A percentile compares a stretch with the other conserved stretches of the same genome.
phyloP scores from a whole-genome alignment of 2,888 invertebrate species.

The Seira ritae region DNA sequence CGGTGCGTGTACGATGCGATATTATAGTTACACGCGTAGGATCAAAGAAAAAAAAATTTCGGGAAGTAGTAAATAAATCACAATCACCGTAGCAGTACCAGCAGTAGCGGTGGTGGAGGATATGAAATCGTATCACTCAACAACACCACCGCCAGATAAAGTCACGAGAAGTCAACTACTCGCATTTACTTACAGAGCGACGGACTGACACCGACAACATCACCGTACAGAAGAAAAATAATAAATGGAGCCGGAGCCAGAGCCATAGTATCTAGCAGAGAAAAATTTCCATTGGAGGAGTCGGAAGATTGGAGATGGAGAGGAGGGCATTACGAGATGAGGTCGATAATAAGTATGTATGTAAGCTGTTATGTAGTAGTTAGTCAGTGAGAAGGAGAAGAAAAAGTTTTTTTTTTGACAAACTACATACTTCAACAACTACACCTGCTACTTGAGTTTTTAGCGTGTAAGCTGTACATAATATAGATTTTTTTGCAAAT shows the following conservation, averaged over 20 bases:
- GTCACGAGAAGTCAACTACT: constrained; percentile 32
- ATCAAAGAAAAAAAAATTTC: not conserved
- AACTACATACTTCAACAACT: too few species aligned
- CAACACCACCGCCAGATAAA: constrained; percentile 46
- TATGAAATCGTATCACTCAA: constrained; percentile 55
- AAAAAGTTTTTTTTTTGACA: constrained; percentile 25
- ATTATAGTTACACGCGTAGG: too few species aligned
- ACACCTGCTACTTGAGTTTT: not conserved
- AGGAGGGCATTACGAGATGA: too few species aligned
- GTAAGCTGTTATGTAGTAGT: too few species aligned
- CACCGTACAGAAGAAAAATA: too few species aligned
- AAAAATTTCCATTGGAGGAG: not conserved
- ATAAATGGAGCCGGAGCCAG: too few species aligned
- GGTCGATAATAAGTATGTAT: too few species aligned
- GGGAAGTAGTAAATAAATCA: constrained; percentile 60
- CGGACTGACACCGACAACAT: too few species aligned
- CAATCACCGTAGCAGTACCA: constrained; percentile 55
- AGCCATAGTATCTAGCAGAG: not conserved
- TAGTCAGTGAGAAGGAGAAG: not conserved
- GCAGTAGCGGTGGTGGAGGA: too few species aligned
- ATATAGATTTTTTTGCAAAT: not conserved
- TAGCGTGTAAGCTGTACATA: constrained; percentile 19
- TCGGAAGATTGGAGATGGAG: not conserved
- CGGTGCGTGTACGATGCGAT: too few species aligned
- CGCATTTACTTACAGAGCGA: not conserved